phyloP scores from a whole-genome alignment of 2,113 vertebrate species.

The Cheilinus undulatus region DNA sequence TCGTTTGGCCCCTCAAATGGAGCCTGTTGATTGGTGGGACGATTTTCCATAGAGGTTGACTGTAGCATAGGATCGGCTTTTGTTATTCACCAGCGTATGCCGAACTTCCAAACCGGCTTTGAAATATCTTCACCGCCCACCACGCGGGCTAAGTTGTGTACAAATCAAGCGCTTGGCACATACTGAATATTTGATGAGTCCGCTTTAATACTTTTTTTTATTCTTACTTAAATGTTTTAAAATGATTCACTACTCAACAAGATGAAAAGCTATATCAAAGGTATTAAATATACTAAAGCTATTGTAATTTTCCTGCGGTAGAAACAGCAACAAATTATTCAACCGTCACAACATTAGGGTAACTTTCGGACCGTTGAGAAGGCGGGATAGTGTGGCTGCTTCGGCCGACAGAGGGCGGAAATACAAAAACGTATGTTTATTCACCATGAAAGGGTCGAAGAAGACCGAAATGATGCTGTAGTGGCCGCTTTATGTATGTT shows the following conservation, averaged over 20 bases:
- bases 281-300: too few relatives aligned
- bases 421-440: not conserved
- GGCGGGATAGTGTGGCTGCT: not conserved
- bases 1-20: slow-evolving; percentile 13
- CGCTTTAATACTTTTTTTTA: too few relatives aligned
- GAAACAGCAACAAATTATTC: not conserved
- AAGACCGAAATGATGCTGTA: slow-evolving; percentile 35
- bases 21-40: slow-evolving; percentile 67
- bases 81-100: rapidly evolving
- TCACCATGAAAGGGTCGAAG: slow-evolving; percentile 15
- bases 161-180: too few relatives aligned
- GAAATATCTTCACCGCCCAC: too few relatives aligned
- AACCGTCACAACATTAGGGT: not conserved
- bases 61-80: not conserved
- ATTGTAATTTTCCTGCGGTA: too few relatives aligned
- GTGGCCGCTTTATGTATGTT: not conserved
- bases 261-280: too few relatives aligned
- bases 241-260: too few relatives aligned
- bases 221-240: too few relatives aligned
- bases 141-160: too few relatives aligned
- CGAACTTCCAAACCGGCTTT: too few relatives aligned
- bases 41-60: not conserved
- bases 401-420: slow-evolving; percentile 38
- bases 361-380: not conserved
- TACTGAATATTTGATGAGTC: too few relatives aligned